Conservation (phyloP, 2,797 vertebrate genomes). For the Pangasius sanitwongsei region DNA sequence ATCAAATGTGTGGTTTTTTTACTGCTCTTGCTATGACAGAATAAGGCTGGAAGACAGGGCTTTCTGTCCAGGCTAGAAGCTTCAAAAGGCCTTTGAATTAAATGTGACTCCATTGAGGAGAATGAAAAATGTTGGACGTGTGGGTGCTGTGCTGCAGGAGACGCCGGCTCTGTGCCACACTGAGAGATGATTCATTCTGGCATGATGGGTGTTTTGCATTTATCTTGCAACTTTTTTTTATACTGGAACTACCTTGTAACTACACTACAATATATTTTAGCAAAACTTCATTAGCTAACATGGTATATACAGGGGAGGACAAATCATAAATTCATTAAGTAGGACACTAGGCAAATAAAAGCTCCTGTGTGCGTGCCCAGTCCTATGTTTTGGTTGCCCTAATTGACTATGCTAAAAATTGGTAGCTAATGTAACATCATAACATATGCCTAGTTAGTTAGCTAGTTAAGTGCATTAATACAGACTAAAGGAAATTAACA, state of each 20-base stretch:
- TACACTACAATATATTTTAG: too few relatives aligned
- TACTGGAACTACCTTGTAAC: neutral
- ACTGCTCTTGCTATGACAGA: slow-evolving; percentile 62
- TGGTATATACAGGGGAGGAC: neutral
- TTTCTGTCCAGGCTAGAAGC: slow-evolving; percentile 55
- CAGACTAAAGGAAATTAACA: neutral
- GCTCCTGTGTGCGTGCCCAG: neutral
- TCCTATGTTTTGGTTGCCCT: neutral
- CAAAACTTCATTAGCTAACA: too few relatives aligned
- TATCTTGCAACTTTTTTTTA: neutral
- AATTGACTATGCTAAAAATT: neutral
- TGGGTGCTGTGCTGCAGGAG: slow-evolving; percentile 46
- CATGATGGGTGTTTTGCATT: slow-evolving; percentile 32
- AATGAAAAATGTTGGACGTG: slow-evolving; percentile 60
- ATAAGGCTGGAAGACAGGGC: slow-evolving; percentile 58
- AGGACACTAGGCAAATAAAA: neutral
- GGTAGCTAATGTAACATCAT: neutral
- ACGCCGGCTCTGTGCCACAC: slow-evolving; percentile 41
- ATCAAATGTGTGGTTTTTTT: slow-evolving; percentile 55
- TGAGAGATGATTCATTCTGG: slow-evolving; percentile 49
- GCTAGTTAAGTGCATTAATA: neutral
- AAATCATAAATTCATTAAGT: neutral
- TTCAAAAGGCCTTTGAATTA: slow-evolving; percentile 63
- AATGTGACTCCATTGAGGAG: slow-evolving; percentile 57
- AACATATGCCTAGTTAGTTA: neutral